phyloP scores from a whole-genome alignment of 2,797 vertebrate genomes.

The Otus scops region DNA sequence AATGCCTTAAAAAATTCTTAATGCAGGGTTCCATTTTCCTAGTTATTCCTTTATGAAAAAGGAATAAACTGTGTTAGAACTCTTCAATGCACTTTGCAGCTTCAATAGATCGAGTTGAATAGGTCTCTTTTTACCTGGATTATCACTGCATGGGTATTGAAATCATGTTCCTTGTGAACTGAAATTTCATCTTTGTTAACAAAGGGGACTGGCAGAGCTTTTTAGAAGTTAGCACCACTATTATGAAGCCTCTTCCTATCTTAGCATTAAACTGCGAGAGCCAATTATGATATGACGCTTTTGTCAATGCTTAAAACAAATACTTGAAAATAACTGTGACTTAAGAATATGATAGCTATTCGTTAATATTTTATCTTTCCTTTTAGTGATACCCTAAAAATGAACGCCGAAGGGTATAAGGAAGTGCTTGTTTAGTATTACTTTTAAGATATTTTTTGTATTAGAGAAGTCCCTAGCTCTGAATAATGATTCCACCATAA shows the following conservation, averaged over 20 bases:
- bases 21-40: not conserved
- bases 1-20: not conserved
- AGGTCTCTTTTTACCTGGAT: not conserved
- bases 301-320: not conserved
- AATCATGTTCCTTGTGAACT: not conserved
- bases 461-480: not conserved
- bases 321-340: not conserved
- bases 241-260: not conserved
- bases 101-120: not conserved
- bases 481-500: not conserved
- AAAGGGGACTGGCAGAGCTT: not conserved
- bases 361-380: not conserved
- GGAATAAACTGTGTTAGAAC: not conserved
- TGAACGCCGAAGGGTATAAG: not conserved
- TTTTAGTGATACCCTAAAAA: not conserved
- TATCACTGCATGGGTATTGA: not conserved
- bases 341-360: not conserved
- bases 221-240: not conserved
- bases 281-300: not conserved
- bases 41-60: not conserved
- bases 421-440: not conserved
- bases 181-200: slow-evolving; percentile 8
- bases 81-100: not conserved
- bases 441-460: not conserved
- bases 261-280: not conserved